Base-by-base conservation (phyloP, 2,888 invertebrate genomes). In the Meganola albula region DNA sequence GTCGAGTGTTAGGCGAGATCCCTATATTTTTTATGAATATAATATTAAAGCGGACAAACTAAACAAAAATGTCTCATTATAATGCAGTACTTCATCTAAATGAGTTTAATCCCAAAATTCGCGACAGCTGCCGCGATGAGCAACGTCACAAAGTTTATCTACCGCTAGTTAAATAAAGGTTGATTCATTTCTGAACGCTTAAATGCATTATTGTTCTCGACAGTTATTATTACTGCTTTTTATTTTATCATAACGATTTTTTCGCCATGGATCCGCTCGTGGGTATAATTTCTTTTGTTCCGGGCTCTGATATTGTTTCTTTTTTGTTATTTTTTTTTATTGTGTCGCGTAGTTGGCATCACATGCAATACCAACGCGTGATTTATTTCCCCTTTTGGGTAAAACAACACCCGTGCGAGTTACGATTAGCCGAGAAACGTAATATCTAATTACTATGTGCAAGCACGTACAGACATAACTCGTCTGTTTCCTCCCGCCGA, bases 361-460 rank as follows among this genome's bases (percentile, higher is more conserved):
- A 74, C 63, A 50, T n/a, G n/a, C n/a, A n/a, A n/a, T n/a, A 66
- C 57, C 73, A 63, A 63, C 63, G 56, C 47, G 65, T 82, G 84
- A 85, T 84, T 85, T 82, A 84, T 83, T 77, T 75, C 70, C 83
- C 83, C 75, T 75, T 78, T 76, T 58, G 73, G 70, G 79, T 83
- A 84, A 84, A 85, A 85, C 83, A 84, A 84, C 82, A 77, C 78
- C 78, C 80, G 76, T 75, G 77, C 76, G 78, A 83, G 82, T 80
- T 79, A 80, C 84, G 80, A 85, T 84, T 84, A 85, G 79, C 72
- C 58, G 62, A 70, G 72, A 64, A 66, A 63, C 69, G 75, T 84
- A 84, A 84, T 85, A 85, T 84, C 82, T 85, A 84, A 85, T 84
- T 84, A 84, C 79, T 83, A 84, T 85, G 85, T 71, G 70, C 65